Base-by-base conservation (phyloP, 2,113 vertebrate species). In the Amblyornis subalaris region DNA sequence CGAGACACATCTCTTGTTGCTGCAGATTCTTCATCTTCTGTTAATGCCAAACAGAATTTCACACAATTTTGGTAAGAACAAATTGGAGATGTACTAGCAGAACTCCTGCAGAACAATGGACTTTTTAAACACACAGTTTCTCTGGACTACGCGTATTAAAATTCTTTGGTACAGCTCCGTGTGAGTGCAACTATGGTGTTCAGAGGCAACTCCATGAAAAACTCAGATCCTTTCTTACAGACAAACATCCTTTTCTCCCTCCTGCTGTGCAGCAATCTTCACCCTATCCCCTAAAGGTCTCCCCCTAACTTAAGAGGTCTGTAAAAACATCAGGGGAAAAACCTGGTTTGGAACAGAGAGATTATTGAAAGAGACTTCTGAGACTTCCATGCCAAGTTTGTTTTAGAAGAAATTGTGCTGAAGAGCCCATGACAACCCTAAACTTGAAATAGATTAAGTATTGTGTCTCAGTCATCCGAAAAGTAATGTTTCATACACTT, bases 1-100 rank as follows among this genome's bases (percentile, higher is more conserved):
- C 98, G 98, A 61, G 99, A 99, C 58, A 99, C 98, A 12, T 99
- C 99, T 92, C 98, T 98, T 50, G 98, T 98, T 26, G 99, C 98
- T 84, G 98, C 97, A 7, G 96, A 97, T 92, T 99, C 99, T 95
- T 99, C 99, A 44, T 99, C 99, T 94, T 99, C 99, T 94, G 97
- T 93, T 40, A 75, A 90, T 65, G 42, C 21, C 69, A 94, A 94
- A 86, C 64, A 88, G 36, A 94, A 80, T 80, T 74, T 53, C 48
- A 88, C 29, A 89, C 36, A 6, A 14, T 76, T 65, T 88, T 54
- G 29, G 35, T 70, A 35, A 78, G 53, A 88, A 61, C 33, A 38
- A 71, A 55, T 1, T 20, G 42, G 24, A 55, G n/a, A 4, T 4
- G 12, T 36, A 26, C 8, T 1, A 45, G 31, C 9, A 35, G 31